Evolutionary conservation across 2,797 vertebrate species (phyloP).

Genomic region (Lacerta bilineata): DNA sequence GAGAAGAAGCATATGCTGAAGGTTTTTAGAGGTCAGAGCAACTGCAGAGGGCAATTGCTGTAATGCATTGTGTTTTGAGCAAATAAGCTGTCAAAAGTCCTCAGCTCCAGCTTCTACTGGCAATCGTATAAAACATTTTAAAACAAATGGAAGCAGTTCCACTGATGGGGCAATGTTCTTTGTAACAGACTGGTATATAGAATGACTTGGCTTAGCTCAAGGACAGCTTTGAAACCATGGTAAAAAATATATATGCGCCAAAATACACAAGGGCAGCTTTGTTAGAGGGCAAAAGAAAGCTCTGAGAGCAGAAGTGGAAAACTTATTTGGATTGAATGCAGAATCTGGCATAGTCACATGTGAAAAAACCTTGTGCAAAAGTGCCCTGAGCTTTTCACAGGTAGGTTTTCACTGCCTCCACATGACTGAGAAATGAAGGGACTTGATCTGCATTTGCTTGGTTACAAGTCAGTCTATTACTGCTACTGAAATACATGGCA

Average conservation of each 20-base stretch:
- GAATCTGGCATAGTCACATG: not conserved
- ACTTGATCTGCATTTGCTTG: not conserved
- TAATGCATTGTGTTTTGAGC: conserved; percentile 30
- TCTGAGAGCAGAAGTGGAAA: too few relatives aligned
- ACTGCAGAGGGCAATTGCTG: not conserved
- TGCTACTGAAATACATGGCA: not conserved
- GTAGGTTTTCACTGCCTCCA: not conserved
- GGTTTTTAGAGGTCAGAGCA: conserved; percentile 15
- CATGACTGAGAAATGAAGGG: not conserved
- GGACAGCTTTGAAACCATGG: conserved; percentile 21
- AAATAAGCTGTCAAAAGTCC: conserved; percentile 14
- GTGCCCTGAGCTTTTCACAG: not conserved
- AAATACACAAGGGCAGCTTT: not conserved
- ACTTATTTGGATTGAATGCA: not conserved
- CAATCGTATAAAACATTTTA: conserved; percentile 22
- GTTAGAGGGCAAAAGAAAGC: not conserved
- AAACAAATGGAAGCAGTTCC: conserved; percentile 39
- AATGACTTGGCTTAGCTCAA: conserved; percentile 13
- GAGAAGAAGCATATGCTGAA: not conserved
- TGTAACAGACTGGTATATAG: conserved; percentile 20
- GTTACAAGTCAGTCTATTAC: not conserved
- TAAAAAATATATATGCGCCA: not conserved
- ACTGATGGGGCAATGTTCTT: conserved; percentile 19
- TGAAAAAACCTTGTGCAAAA: not conserved
- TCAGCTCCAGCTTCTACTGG: not conserved